These are phyloP conservation scores for Carettochelys insculpta DNA, from an alignment of 2,113 vertebrate genomes.

Conservation along the genomic window DNA sequence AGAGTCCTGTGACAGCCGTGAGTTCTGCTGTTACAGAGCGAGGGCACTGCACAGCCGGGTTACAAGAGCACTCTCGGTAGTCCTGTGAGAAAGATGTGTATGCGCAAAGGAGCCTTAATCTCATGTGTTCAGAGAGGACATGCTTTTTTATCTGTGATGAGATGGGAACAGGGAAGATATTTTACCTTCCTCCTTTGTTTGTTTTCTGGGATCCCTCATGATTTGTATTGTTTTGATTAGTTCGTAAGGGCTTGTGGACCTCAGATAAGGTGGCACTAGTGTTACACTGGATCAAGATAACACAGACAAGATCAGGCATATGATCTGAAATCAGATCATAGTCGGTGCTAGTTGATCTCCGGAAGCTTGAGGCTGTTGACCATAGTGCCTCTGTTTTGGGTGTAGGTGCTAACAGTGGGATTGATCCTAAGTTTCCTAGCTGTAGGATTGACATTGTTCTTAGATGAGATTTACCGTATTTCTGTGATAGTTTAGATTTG, in stretches of 20 bases:
- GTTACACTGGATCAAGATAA: not conserved
- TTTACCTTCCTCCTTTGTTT: not conserved
- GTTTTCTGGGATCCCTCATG: not conserved
- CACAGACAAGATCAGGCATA: not conserved
- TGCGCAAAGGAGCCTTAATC: not conserved
- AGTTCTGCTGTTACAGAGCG: not conserved
- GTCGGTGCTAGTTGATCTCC: not conserved
- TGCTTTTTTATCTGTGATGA: not conserved
- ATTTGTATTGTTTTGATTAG: not conserved
- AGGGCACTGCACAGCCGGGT: not conserved
- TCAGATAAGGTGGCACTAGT: not conserved
- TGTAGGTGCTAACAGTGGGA: not conserved
- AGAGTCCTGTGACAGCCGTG: not conserved
- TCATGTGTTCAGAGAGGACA: not conserved
- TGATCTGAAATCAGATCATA: not conserved
- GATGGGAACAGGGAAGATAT: not conserved
- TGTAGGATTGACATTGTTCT: not conserved
- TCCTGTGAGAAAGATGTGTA: not conserved
- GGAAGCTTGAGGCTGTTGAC: not conserved
- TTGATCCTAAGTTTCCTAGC: not conserved
- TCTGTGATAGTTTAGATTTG: not conserved
- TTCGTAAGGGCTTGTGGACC: not conserved
- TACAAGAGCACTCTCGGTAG: not conserved
- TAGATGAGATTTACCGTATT: not conserved
- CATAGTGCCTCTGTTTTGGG: not conserved